These are phyloP conservation scores for Eupeodes corollae DNA, from an alignment of 1,140 invertebrate genomes.

Conservation along the genomic window DNA sequence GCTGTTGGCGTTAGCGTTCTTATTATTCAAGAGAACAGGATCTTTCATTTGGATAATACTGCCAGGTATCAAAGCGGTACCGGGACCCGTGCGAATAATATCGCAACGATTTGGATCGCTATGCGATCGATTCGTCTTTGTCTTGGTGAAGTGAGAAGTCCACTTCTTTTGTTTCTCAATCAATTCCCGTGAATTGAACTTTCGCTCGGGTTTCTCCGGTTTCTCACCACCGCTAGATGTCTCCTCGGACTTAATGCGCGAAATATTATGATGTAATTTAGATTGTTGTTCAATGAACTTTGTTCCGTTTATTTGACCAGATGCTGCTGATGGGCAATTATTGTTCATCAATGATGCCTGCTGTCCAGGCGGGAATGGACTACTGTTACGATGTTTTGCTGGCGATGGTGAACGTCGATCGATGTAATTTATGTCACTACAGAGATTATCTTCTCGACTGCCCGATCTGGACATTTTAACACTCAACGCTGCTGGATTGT, in stretches of 20 bases:
- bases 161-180: constrained; percentile 85
- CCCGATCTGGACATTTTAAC: constrained; percentile 25
- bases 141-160: constrained; percentile 79
- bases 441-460: constrained; percentile 34
- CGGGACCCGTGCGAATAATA: constrained; percentile 34
- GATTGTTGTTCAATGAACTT: constrained; percentile 5
- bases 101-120: constrained; percentile 50
- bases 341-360: constrained; percentile 22
- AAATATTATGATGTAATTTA: constrained; percentile 20
- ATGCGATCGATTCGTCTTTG: constrained; percentile 48
- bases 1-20: not conserved
- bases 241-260: constrained; percentile 40
- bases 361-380: constrained; percentile 26
- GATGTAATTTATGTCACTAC: constrained; percentile 16
- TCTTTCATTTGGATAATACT: constrained; percentile 10
- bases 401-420: constrained; percentile 34
- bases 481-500: constrained; percentile 24
- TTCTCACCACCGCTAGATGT: constrained; percentile 35
- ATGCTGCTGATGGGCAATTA: constrained; percentile 27
- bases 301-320: constrained; percentile 8
- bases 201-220: constrained; percentile 68
- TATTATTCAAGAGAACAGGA: not conserved
- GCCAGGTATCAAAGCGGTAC: constrained; percentile 26
- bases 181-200: constrained; percentile 70
- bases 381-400: constrained; percentile 22